Evolutionary conservation across 2,113 vertebrate genomes (phyloP), one percentile per base, ranked within the genome.

Genomic region (Onychorhynchus coronatus): DNA sequence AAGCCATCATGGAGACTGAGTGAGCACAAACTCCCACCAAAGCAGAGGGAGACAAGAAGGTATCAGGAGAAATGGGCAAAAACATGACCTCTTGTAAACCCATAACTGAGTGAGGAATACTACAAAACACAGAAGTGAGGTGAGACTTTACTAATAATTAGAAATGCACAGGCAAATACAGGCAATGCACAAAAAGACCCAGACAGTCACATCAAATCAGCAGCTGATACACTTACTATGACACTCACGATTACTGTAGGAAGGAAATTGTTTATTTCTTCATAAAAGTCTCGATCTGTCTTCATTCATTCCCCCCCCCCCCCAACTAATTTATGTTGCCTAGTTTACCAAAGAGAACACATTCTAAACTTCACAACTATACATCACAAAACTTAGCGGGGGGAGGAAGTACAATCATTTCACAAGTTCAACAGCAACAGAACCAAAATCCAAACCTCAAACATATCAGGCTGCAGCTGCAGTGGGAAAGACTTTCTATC

Each of bases 41-140:
- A 56, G 22, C 53, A 88, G 33, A 47, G 31, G 14, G 14, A 28
- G 31, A 62, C 58, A n/a, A 62, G n/a, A 30, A 61, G 22, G 33
- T 20, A 13, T 46, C 62, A 42, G 55, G 68, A 81, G 30, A 72
- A 90, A n/a, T 1, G 3, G 35, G 14, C 9, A 73, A 91, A 86
- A 65, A 2, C 0, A 0, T 0, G 0, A 77, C 21, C 13, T 42
- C n/a, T 59, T 50, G 41, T 35, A 62, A 77, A 44, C 8, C 22
- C 18, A 77, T 23, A 62, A 44, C 11, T 3, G 3, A 87, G 24
- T 5, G 59, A 91, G 37, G 12, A 91, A 87, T 4, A 33, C 68
- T 46, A 89, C 47, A 71, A 78, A 75, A 77, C 47, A 35, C 52
- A 76, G 63, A 70, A 42, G 14, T 2, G 35, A 78, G 12, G 81